These are phyloP conservation scores for Zaprionus ghesquierei DNA, from an alignment of 1,140 invertebrate genomes.

Conservation along the genomic window DNA sequence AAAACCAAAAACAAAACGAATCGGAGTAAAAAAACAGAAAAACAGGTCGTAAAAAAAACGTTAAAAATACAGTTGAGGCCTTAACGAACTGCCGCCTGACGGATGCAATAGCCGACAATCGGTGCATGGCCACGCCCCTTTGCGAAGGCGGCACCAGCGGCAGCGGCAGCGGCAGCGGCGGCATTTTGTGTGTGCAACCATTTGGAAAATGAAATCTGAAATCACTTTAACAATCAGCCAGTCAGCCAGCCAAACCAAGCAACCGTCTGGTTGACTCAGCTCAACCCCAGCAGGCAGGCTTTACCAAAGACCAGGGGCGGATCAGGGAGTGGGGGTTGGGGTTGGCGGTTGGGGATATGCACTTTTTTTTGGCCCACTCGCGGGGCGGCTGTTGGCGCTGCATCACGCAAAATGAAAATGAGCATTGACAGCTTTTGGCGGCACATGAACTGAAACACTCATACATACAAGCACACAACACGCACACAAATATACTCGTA, in stretches of 20 bases:
- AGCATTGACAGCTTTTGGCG: conserved; percentile 35
- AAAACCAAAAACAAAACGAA: not conserved
- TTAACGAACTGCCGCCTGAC: not conserved
- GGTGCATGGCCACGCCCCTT: conserved; percentile 23
- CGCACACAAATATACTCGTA: not conserved
- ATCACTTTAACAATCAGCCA: conserved; percentile 41
- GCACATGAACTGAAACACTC: conserved; percentile 11
- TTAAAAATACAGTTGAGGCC: conserved; percentile 33
- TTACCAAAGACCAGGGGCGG: not conserved
- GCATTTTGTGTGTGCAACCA: conserved; percentile 67
- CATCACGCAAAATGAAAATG: conserved; percentile 36
- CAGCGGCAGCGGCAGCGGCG: conserved; percentile 21
- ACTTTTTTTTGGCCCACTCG: conserved; percentile 27
- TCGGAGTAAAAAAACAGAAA: conserved; percentile 3
- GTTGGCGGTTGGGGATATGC: not conserved
- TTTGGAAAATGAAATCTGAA: conserved; percentile 75
- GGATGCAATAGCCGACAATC: conserved; percentile 11
- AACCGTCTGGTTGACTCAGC: conserved; percentile 29
- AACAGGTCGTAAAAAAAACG: conserved; percentile 33
- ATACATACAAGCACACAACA: not conserved
- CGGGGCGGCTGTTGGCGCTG: conserved; percentile 35
- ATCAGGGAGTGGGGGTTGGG: not conserved
- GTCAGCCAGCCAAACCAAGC: not conserved
- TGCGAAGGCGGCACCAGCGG: conserved; percentile 13
- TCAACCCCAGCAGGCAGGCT: not conserved